Evolutionary conservation across 2,888 invertebrate genomes (phyloP).

Genomic region (Cecidostiba fungosa): DNA sequence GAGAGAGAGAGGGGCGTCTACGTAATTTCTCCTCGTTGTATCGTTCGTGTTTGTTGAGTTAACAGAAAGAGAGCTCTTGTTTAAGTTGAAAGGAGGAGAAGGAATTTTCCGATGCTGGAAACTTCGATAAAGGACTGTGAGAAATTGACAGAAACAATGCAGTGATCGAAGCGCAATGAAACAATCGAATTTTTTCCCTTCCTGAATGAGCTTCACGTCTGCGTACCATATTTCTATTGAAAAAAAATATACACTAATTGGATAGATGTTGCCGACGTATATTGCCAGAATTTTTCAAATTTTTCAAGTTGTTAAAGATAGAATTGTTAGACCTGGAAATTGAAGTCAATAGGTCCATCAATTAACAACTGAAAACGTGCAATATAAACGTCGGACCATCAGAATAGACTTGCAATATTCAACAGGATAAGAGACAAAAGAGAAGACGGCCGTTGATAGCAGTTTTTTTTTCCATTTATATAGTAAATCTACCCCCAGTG

Average conservation of each 20-base stretch:
- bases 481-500: neutral
- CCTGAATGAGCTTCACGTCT: neutral
- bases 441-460: conserved; percentile 7
- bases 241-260: too few species aligned
- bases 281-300: neutral
- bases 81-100: neutral
- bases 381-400: neutral
- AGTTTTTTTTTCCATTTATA: conserved; percentile 43
- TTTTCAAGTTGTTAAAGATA: neutral
- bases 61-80: neutral
- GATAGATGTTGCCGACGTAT: too few species aligned
- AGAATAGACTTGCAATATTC: conserved; percentile 30
- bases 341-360: neutral
- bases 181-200: neutral
- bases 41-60: conserved; percentile 34
- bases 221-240: too few species aligned
- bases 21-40: neutral
- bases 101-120: neutral
- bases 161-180: neutral
- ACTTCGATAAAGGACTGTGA: conserved; percentile 4
- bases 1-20: neutral
- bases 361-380: neutral
- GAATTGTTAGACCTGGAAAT: too few species aligned
- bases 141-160: neutral
- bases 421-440: conserved; percentile 17